Base-by-base conservation (phyloP, 2,797 vertebrate genomes). In the Buceros bicornis region DNA sequence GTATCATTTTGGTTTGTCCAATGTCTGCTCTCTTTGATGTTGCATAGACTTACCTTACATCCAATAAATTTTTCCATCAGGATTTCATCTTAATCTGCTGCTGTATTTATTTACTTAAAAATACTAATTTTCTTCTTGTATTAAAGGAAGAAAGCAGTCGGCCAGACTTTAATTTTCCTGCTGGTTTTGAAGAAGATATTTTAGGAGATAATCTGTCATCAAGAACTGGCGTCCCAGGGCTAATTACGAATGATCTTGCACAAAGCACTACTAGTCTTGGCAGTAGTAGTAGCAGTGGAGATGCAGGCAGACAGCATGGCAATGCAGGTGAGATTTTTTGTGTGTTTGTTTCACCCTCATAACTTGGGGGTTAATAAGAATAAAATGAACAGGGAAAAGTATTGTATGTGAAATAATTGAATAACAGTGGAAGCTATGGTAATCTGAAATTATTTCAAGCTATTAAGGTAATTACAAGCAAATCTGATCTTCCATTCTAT, bases 201-300 rank as follows among this genome's bases (percentile, higher is more conserved):
- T 95, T 99, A 89, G 98, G 97, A n/a, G 98, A 99, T 19, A 97
- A 95, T 67, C 83, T 96, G 25, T 69, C 90, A 1, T 97, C 98
- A 47, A 98, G 98, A 96, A 85, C 94, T 11, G 82, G 94, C 69
- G 89, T 98, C 73, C 97, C 98, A 3, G 98, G 98, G 26, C 76
- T 99, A 90, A 97, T 98, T 50, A 95, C 98, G 5, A 99, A 98
- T 65, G 99, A 99, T 28, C 98, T 99, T 47, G 98, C 98, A 65
- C 98, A 98, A 96, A 99, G 99, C 97, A 98, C 97, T 96, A 99
- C 99, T 82, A 99, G 99, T 94, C 98, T 99, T 76, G 99, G 99
- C 85, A 99, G 99, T 92, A 99, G 99, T 97, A 99, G 97, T 35
- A 98, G 99, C 94, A 99, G 99, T 97, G 99, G 99, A 25, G 99